Conservation (phyloP, 2,113 vertebrate genomes). For the Ovis aries region DNA sequence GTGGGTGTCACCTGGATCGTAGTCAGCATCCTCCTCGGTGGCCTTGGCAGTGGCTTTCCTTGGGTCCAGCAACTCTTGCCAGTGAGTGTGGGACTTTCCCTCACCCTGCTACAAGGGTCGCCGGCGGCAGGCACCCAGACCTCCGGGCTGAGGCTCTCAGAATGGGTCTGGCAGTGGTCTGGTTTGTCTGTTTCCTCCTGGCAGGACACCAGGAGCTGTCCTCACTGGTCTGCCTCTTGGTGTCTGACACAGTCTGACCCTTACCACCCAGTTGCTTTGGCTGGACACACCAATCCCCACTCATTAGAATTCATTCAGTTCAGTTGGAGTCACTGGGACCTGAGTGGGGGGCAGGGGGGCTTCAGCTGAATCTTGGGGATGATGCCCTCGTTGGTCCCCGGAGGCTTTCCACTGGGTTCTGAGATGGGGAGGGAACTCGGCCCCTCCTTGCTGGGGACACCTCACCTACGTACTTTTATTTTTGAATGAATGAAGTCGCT, state of each 20-base stretch:
- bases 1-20: conserved; percentile 88
- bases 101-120: neutral
- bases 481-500: neutral
- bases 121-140: neutral
- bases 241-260: neutral
- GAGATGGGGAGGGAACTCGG: neutral
- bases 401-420: neutral
- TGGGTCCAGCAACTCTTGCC: conserved; percentile 81
- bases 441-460: neutral
- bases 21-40: conserved; percentile 82
- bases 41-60: conserved; percentile 74
- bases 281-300: neutral
- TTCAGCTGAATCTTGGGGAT: neutral
- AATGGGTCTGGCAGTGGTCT: neutral
- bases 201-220: neutral
- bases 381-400: neutral
- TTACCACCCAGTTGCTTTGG: neutral
- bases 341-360: neutral
- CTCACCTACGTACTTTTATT: neutral
- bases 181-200: neutral
- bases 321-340: neutral
- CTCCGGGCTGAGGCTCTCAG: neutral
- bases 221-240: neutral
- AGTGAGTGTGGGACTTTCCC: conserved; percentile 77
- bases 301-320: neutral